Evolutionary conservation across 37 sponge, comb jelly and placozoan genomes (phyloP), one percentile per base, ranked within the genome.

Genomic region (Oopsacas minuta): DNA sequence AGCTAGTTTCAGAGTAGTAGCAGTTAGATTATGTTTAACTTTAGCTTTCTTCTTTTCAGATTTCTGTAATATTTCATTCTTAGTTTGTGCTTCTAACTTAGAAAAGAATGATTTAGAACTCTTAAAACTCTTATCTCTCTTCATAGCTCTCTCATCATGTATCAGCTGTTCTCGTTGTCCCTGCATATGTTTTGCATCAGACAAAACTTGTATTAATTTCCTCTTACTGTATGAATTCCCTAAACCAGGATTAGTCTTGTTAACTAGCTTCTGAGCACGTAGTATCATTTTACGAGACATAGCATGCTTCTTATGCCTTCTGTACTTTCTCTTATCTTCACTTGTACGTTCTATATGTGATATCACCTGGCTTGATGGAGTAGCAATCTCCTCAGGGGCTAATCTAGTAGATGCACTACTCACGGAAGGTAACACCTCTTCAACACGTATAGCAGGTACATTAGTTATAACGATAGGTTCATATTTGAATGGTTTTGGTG

Each of bases 401-500:
- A 90, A 38, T 20, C 87, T 87, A 0, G 81, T 85, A n/a, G 90
- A 83, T 23, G 91, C 94, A 83, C 85, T 92, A 23, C 81, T 84
- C 23, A 87, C 87, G 0, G 87, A 37, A 37, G 92, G 92, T 0
- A 88, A 85, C 49, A 91, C 90, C 83, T 95, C 96, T 81, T 95
- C 96, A 82, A 95, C 85, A 36, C 82, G 35, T 10, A 95, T 35
- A 23, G 93, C 86, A 61, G 93, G 93, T 15, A 88, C 85, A 69
- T 90, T 93, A 36, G 91, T 20, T 15, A 95, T 90, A 15, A 93
- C 81, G 83, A 90, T 89, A 25, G 91, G 82, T 20, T 94, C 95
- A n/a, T 88, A 52, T 53, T 92, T 89, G 23, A 93, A 96, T 25
- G 92, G 92, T 82, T 91, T 98, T 0, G 99, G 99, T n/a, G 99